A percentile compares a stretch with the other conserved stretches of the same genome.
Evolutionary conservation across 2,888 invertebrate genomes (phyloP).

Genomic region (Meteorus cinctellus): DNA sequence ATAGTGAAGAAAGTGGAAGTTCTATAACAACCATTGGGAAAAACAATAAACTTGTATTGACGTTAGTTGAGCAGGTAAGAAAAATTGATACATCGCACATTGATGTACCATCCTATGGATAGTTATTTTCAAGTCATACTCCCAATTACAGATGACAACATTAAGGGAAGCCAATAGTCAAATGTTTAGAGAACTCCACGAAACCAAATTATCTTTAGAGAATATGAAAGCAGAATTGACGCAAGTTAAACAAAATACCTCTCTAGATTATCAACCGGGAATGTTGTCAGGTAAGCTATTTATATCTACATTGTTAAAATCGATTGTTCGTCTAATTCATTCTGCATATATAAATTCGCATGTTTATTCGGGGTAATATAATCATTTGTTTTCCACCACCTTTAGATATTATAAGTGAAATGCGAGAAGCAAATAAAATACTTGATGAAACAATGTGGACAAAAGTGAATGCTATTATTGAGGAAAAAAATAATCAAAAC

Average conservation of each 20-base stretch:
- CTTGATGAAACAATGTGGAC: constrained; percentile 68
- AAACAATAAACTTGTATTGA: constrained; percentile 78
- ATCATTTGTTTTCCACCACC: constrained; percentile 7
- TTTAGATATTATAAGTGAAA: constrained; percentile 70
- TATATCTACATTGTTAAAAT: constrained; percentile 29
- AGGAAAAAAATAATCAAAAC: constrained; percentile 61
- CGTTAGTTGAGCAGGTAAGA: constrained; percentile 84
- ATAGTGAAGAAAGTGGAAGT: constrained; percentile 71
- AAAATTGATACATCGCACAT: constrained; percentile 39
- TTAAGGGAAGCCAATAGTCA: constrained; percentile 84
- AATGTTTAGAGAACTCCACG: constrained; percentile 83
- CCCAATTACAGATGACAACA: constrained; percentile 68
- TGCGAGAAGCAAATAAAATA: constrained; percentile 68
- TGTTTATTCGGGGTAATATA: background rate
- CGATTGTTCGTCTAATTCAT: background rate
- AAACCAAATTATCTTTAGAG: constrained; percentile 80
- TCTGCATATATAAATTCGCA: background rate
- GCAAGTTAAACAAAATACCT: constrained; percentile 61
- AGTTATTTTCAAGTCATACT: constrained; percentile 3
- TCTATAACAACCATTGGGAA: constrained; percentile 76
- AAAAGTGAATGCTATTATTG: constrained; percentile 66
- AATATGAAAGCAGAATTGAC: constrained; percentile 64
- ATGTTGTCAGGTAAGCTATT: constrained; percentile 67
- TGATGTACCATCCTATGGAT: too few relatives aligned
- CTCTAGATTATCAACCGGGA: constrained; percentile 70